A percentile compares a stretch with the other conserved stretches of the same genome.
phyloP scores from a whole-genome alignment of 2,888 invertebrate species.

The Trachelus tabidus region DNA sequence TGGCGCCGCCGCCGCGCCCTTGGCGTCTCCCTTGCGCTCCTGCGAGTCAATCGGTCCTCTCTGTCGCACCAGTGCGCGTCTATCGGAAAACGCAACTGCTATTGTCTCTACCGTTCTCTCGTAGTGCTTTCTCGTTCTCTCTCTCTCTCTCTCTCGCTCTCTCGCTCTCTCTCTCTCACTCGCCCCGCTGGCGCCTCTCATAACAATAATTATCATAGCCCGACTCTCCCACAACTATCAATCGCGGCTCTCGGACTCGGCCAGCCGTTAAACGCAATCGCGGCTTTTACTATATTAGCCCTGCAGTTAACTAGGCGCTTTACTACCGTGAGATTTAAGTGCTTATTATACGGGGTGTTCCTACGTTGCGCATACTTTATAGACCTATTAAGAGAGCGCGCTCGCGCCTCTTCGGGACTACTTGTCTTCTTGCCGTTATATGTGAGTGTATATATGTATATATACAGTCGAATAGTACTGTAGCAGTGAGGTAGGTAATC shows the following conservation, averaged over 20 bases:
- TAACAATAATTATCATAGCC: constrained; percentile 55
- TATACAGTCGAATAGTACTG: neutral
- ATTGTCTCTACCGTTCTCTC: constrained; percentile 22
- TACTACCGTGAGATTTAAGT: constrained; percentile 8
- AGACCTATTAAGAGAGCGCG: constrained; percentile 1
- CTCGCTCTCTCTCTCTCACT: neutral
- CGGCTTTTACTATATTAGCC: constrained; percentile 10
- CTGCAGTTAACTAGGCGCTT: constrained; percentile 6
- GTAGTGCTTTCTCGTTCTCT: constrained; percentile 17
- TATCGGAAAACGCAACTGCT: constrained; percentile 19
- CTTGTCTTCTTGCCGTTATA: neutral
- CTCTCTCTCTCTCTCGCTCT: neutral
- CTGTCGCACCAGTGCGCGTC: neutral
- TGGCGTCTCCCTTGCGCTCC: constrained; percentile 29
- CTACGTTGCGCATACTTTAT: constrained; percentile 4
- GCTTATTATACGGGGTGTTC: constrained; percentile 7
- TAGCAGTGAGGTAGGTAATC: neutral
- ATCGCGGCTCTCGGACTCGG: constrained; percentile 10
- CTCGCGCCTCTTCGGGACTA: neutral
- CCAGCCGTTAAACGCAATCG: constrained; percentile 20
- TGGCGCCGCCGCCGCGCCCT: constrained; percentile 57
- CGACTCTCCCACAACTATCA: constrained; percentile 19
- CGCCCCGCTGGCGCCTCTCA: constrained; percentile 52
- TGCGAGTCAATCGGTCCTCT: constrained; percentile 9
- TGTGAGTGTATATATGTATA: neutral